Evolutionary conservation across 2,888 invertebrate genomes (phyloP), one percentile per base, ranked within the genome.

Genomic region (Abrostola tripartita): DNA sequence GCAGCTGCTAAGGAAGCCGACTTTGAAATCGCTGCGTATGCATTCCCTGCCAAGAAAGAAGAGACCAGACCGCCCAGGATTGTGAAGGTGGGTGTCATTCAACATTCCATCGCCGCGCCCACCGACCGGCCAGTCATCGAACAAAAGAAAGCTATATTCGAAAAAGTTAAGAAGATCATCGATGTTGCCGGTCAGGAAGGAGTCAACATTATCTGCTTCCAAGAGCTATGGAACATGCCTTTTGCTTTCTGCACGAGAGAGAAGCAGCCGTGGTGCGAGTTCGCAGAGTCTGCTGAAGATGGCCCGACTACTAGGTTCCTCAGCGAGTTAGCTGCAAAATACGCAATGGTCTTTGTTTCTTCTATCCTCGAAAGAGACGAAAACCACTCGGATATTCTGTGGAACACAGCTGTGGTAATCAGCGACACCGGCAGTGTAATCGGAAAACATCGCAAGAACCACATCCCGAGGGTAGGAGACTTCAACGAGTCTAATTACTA

Each of bases 401-500:
- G 99, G 98, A 99, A 99, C 90, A 99, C 99, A 0, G 96, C 98
- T n/a, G 99, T 99, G 0, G 97, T 99, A 0, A 98, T 99, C 75
- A 98, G 98, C 65, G 97, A 98, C 81, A 96, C 96, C 61, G 99
- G 99, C 0, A 96, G 96, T 57, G 97, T 98, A 24, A 92, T 99
- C 77, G 99, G 99, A n/a, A 99, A 99, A 90, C 98, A 98, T 70
- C 96, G 99, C 50, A 99, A 99, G 92, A 99, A 99, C 92, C 99
- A 99, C 88, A 99, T 99, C 83, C 99, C 99, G 0, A 95, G 99
- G 73, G 98, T 99, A 2, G 99, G 99, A 0, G 99, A 99, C 91
- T 99, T 99, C 91, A 99, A 99, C 88, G 99, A 99, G 93, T 99
- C 99, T 0, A 99, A 98, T 55, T 99, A 99, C 88, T 99, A 99